These are phyloP conservation scores for Cacatua alba DNA, from an alignment of 2,113 vertebrate species.

Conservation along the genomic window DNA sequence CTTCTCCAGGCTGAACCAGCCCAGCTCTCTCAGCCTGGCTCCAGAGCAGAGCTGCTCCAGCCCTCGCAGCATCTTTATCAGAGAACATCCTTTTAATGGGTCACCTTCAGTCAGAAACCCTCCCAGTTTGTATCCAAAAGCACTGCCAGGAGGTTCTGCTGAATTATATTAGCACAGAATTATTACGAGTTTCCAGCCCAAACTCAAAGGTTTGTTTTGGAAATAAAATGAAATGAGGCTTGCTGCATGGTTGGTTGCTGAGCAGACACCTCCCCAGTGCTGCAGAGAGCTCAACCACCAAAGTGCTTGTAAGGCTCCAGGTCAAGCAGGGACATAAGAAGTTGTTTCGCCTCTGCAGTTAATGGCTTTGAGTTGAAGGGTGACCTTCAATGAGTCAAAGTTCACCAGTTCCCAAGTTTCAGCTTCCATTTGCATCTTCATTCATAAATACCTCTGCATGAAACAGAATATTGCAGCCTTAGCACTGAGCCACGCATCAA, in stretches of 20 bases:
- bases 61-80: background rate
- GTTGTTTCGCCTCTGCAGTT: background rate
- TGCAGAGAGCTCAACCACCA: background rate
- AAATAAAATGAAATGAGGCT: constrained; percentile 5
- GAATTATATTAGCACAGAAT: background rate
- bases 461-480: background rate
- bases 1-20: background rate
- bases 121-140: background rate
- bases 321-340: background rate
- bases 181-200: background rate
- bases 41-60: background rate
- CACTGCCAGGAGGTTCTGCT: background rate
- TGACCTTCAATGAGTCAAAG: background rate
- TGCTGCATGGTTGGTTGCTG: background rate
- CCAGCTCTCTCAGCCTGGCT: background rate
- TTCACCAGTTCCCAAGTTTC: background rate
- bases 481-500: background rate
- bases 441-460: background rate
- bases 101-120: constrained; percentile 1
- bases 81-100: background rate
- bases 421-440: background rate
- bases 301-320: background rate
- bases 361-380: background rate
- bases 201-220: background rate
- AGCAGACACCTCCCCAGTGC: background rate